Evolutionary conservation across 2,888 invertebrate species (phyloP).

Genomic region (Phragmatobia fuliginosa): DNA sequence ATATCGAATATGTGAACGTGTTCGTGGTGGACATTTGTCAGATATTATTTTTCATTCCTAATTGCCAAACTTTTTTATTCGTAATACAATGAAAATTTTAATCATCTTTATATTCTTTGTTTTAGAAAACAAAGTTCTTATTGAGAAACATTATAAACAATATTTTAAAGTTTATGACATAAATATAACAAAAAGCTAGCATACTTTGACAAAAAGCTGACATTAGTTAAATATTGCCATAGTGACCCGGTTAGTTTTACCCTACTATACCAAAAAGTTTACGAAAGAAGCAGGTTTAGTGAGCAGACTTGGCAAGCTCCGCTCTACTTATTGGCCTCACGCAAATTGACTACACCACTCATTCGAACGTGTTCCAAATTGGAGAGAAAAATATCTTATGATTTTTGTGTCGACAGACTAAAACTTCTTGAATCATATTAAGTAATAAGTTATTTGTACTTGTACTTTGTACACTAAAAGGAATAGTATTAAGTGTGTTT

Average conservation of each 20-base stretch:
- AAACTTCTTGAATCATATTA: constrained; percentile 9
- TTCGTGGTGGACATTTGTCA: too few species aligned
- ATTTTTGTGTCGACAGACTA: not conserved
- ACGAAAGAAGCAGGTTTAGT: constrained; percentile 44
- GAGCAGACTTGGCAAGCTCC: constrained; percentile 40
- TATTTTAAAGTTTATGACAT: not conserved
- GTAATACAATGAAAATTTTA: too few species aligned
- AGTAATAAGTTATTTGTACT: too few species aligned
- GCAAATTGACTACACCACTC: constrained; percentile 39
- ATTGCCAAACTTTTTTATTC: too few species aligned
- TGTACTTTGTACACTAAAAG: not conserved
- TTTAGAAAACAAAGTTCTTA: too few species aligned
- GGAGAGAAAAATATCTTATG: not conserved
- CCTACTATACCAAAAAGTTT: constrained; percentile 31
- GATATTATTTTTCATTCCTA: too few species aligned
- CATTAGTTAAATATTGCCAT: constrained; percentile 34
- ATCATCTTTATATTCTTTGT: too few species aligned
- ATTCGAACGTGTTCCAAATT: constrained; percentile 12
- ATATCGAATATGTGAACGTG: too few species aligned
- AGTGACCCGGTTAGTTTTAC: constrained; percentile 41
- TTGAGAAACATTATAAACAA: constrained; percentile 10
- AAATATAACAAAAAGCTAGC: too few species aligned
- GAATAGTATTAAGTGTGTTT: not conserved
- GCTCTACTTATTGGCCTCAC: constrained; percentile 34
- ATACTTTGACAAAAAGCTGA: constrained; percentile 33